phyloP scores from a whole-genome alignment of 2,797 vertebrate species.

The Xyrichtys novacula region DNA sequence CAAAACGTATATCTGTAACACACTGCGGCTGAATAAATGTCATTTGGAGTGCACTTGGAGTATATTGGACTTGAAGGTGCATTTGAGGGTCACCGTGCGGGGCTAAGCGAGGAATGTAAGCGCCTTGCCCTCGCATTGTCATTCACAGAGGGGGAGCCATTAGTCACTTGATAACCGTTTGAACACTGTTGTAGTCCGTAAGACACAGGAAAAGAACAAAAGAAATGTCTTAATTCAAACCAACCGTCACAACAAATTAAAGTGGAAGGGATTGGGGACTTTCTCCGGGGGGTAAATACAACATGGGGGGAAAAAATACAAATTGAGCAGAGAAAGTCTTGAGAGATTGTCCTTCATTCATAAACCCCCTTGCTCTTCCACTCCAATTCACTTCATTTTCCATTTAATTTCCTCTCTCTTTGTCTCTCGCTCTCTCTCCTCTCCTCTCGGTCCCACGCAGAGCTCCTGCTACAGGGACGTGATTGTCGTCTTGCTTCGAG shows the following conservation, averaged over 20 bases:
- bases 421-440: constrained; percentile 58
- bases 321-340: constrained; percentile 77
- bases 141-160: constrained; percentile 66
- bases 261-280: constrained; percentile 69
- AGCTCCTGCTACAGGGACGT: constrained; percentile 72
- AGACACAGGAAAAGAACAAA: constrained; percentile 68
- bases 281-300: constrained; percentile 67
- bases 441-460: constrained; percentile 59
- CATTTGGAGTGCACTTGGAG: constrained; percentile 47
- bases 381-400: constrained; percentile 70
- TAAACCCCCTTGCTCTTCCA: constrained; percentile 45
- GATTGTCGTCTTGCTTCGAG: constrained; percentile 86
- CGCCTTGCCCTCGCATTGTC: constrained; percentile 57
- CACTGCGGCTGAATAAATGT: constrained; percentile 41
- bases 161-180: constrained; percentile 54
- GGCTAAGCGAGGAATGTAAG: constrained; percentile 49
- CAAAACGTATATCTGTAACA: constrained; percentile 36
- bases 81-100: constrained; percentile 58
- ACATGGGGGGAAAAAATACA: constrained; percentile 42
- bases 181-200: constrained; percentile 65
- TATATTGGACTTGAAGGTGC: constrained; percentile 61
- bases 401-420: constrained; percentile 61
- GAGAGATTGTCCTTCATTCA: constrained; percentile 79
- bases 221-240: constrained; percentile 80
- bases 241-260: constrained; percentile 79